These are phyloP conservation scores for Sus cebifrons DNA, from an alignment of 2,797 vertebrate genomes.

Conservation along the genomic window DNA sequence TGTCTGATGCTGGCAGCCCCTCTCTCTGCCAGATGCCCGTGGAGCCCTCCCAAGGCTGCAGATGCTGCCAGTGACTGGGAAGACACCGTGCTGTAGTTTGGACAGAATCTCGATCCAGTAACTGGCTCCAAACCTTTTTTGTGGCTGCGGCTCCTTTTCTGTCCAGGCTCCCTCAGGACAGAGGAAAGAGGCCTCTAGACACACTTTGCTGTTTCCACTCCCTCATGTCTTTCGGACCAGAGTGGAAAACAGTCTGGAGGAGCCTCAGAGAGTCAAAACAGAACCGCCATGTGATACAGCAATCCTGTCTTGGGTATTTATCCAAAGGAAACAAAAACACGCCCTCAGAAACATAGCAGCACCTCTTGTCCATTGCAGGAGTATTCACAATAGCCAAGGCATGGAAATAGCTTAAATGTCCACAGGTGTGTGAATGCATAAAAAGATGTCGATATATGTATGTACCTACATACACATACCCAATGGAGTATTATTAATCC, in stretches of 20 bases:
- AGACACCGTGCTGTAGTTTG: not conserved
- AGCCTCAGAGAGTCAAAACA: not conserved
- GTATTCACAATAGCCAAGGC: not conserved
- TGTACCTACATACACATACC: no score
- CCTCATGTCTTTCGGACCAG: accelerated
- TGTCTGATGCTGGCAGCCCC: not conserved
- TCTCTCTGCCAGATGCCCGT: accelerated
- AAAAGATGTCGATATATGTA: not conserved
- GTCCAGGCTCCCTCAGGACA: not conserved
- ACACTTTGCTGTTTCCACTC: not conserved
- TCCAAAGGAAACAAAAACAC: not conserved
- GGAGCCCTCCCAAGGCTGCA: not conserved
- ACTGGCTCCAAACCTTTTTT: not conserved
- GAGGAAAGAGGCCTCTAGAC: not conserved
- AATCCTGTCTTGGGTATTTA: not conserved
- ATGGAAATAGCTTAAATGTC: not conserved
- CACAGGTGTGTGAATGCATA: accelerated
- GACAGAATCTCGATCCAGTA: not conserved
- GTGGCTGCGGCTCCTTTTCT: not conserved
- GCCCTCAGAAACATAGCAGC: no score
- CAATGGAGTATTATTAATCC: not conserved
- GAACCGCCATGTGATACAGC: not conserved
- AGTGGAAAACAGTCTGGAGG: not conserved
- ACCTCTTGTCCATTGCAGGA: not conserved
- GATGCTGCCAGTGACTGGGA: not conserved